phyloP scores from a whole-genome alignment of 1,140 invertebrate genomes.

The Drosophila albomicans region DNA sequence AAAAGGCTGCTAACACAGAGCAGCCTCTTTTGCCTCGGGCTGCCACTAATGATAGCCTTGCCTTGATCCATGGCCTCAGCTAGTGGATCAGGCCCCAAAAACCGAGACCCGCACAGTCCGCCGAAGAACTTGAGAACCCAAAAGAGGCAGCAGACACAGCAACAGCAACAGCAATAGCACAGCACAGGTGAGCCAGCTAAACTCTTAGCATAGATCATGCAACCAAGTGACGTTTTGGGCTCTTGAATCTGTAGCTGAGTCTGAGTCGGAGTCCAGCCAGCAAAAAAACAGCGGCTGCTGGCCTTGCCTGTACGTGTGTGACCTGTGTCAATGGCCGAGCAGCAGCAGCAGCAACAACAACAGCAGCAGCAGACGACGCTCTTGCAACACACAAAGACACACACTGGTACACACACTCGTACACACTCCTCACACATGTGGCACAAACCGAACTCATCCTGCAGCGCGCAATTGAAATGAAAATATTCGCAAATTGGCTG shows the following conservation, averaged over 20 bases:
- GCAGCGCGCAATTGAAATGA: slow-evolving; percentile 78
- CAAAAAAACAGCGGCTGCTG: neutral
- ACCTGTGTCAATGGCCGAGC: slow-evolving; percentile 76
- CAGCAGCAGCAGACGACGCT: slow-evolving; percentile 36
- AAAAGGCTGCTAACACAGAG: slow-evolving; percentile 27
- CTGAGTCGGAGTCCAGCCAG: neutral
- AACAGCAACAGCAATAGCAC: too few relatives aligned
- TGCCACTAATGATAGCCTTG: slow-evolving; percentile 75
- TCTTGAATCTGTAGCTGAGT: slow-evolving; percentile 13
- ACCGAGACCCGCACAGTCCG: slow-evolving; percentile 9
- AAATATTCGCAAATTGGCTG: slow-evolving; percentile 85
- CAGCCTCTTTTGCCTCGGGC: slow-evolving; percentile 44
- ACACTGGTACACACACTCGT: neutral
- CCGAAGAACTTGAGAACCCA: slow-evolving; percentile 5
- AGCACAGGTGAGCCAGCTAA: slow-evolving; percentile 62
- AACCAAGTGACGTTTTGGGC: slow-evolving; percentile 69
- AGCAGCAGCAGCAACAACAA: slow-evolving; percentile 29
- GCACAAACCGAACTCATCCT: slow-evolving; percentile 40
- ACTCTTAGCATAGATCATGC: slow-evolving; percentile 67
- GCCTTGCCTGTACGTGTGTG: slow-evolving; percentile 51
- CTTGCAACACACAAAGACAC: slow-evolving; percentile 1
- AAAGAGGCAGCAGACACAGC: neutral
- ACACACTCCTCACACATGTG: slow-evolving; percentile 30
- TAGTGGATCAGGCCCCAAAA: slow-evolving; percentile 31
- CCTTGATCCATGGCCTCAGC: slow-evolving; percentile 48